Evolutionary conservation across 2,888 invertebrate genomes (phyloP).

Genomic region (Trachelus tabidus): DNA sequence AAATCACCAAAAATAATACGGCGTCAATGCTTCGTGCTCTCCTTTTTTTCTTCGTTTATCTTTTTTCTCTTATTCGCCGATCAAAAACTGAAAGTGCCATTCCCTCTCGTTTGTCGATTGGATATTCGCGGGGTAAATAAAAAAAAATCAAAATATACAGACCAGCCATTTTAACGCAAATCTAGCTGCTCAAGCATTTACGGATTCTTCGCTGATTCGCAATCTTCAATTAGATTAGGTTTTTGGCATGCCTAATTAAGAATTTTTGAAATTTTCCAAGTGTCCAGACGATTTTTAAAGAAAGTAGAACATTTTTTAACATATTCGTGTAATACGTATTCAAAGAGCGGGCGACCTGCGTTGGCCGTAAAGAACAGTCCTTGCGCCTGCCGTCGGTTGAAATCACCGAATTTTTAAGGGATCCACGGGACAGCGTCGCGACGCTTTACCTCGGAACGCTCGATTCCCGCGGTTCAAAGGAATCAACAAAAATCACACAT

Average conservation of each 20-base stretch:
- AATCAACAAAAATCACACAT: no score
- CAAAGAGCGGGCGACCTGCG: conserved; percentile 7
- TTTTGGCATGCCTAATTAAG: no score
- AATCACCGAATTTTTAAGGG: conserved; percentile 53
- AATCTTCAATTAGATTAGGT: no score
- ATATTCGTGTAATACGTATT: conserved; percentile 16
- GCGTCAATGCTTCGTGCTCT: conserved; percentile 16
- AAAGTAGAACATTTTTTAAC: background rate
- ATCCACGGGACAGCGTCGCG: no score
- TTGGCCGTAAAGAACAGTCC: conserved; percentile 24
- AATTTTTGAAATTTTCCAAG: background rate
- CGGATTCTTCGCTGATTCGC: no score
- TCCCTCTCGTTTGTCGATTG: conserved; percentile 6
- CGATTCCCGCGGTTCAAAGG: no score
- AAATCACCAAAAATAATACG: conserved; percentile 28
- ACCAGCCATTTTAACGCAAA: no score
- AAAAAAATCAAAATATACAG: conserved; percentile 19
- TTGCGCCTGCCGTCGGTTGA: conserved; percentile 52
- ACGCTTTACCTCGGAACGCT: conserved; percentile 33
- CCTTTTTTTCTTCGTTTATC: conserved; percentile 22
- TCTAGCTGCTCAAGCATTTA: no score
- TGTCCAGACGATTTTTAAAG: background rate
- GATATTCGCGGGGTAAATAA: conserved; percentile 15
- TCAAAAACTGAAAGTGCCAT: conserved; percentile 43
- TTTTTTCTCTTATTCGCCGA: conserved; percentile 30